Evolutionary conservation across 92 coral and sea anemone species (phyloP), one percentile per base, ranked within the genome.

Genomic region (Palythoa caribaeorum): DNA sequence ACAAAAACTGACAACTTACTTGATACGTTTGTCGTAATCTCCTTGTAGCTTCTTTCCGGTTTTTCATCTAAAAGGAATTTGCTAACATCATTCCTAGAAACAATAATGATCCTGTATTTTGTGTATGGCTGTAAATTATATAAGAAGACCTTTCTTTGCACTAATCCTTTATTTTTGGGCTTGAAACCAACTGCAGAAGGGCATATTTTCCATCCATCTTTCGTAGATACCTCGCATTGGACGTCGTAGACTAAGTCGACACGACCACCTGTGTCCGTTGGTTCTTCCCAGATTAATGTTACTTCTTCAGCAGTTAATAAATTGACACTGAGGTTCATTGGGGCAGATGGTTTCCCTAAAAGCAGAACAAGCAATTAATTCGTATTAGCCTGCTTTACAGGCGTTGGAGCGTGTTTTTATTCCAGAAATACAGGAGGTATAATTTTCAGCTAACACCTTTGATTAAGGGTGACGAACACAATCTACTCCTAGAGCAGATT

Each of bases 181-280:
- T 44, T 44, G 79, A 47, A 75, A 16, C 5, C 57, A 75, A 75
- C 60, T 7, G 1, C 37, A 7, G 39, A 0, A 2, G 37, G 12
- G 16, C 79, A 75, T n/a, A 0, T 0, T 9, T 14, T 8, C 79
- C 79, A 17, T n/a, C 17, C 3, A 6, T 1, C 7, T 2, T n/a
- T 21, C 4, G 16, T 20, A 9, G 0, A 20, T n/a, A 75, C 57
- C 16, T 5, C 0, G 15, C 79, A 75, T 48, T 19, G 17, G 21
- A 48, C 28, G 16, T 48, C 39, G 37, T 75, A 75, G 55, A 20
- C 10, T 36, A 75, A 1, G 55, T 75, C 79, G 5, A n/a, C 38
- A 17, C 79, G 79, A 28, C 79, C 79, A 7, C 79, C 79, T 48
- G 48, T 75, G n/a, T 47, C 47, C 37, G 19, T 20, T 6, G 79